These are phyloP conservation scores for Hyppa rectilinea DNA, from an alignment of 2,888 invertebrate genomes.

Conservation along the genomic window DNA sequence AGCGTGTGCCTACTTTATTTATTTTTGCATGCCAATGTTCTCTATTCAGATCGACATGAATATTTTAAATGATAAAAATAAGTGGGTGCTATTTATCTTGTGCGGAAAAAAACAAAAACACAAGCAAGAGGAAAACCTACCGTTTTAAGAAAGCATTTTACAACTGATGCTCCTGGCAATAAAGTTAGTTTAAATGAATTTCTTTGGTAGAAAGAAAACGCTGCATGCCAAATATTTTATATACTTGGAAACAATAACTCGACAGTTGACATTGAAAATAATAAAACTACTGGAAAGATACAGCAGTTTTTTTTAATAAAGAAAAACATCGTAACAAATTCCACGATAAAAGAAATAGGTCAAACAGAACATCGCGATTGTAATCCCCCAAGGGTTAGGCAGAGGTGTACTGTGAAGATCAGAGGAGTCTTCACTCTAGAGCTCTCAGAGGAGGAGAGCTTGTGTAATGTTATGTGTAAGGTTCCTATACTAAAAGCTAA, in stretches of 20 bases:
- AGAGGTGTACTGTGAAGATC: too few relatives aligned
- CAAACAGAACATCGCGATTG: too few relatives aligned
- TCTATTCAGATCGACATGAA: background rate
- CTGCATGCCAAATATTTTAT: background rate
- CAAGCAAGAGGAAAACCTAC: background rate
- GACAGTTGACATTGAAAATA: background rate
- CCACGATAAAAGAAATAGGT: background rate
- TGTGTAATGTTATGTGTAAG: too few relatives aligned
- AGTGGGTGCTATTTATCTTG: background rate
- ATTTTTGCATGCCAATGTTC: slow-evolving; percentile 32
- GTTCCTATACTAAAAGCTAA: too few relatives aligned
- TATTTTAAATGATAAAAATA: slow-evolving; percentile 1
- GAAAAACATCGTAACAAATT: background rate
- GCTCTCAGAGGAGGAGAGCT: too few relatives aligned
- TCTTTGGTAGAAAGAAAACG: background rate
- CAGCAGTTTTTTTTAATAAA: too few relatives aligned
- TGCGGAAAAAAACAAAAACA: background rate
- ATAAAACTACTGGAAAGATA: background rate
- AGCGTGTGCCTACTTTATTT: background rate
- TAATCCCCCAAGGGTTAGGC: too few relatives aligned
- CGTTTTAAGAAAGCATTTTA: too few relatives aligned
- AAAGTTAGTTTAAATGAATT: background rate
- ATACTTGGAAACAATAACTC: background rate
- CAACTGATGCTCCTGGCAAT: background rate
- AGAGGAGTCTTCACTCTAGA: too few relatives aligned